These are phyloP conservation scores for Rhamphomyia laevipes DNA, from an alignment of 2,888 invertebrate species.

Conservation along the genomic window DNA sequence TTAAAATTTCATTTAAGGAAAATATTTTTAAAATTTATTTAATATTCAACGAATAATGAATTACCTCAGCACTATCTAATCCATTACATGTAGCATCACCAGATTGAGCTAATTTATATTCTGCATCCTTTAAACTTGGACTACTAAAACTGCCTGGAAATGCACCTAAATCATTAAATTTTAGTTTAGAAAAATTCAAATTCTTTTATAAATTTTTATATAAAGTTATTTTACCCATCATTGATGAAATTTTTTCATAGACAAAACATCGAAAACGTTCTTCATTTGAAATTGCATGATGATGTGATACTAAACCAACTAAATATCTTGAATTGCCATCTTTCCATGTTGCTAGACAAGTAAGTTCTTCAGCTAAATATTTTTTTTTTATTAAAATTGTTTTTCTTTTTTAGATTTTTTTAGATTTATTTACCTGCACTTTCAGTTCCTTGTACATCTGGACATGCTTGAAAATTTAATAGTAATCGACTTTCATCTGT, in stretches of 20 bases:
- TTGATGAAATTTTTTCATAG: conserved; percentile 68
- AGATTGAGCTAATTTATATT: conserved; percentile 78
- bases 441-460: conserved; percentile 81
- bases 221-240: conserved; percentile 41
- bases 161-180: conserved; percentile 5
- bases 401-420: background rate
- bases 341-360: conserved; percentile 87
- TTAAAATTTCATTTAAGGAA: background rate
- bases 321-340: conserved; percentile 85
- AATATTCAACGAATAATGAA: conserved; percentile 6
- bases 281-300: conserved; percentile 81
- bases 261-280: conserved; percentile 93
- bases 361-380: conserved; percentile 70
- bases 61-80: conserved; percentile 71
- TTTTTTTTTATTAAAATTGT: background rate
- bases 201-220: too few species aligned
- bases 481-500: conserved; percentile 83
- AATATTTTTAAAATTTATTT: background rate
- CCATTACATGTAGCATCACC: conserved; percentile 92
- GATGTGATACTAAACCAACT: conserved; percentile 80
- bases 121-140: conserved; percentile 42
- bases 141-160: conserved; percentile 33
- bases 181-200: background rate
- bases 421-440: conserved; percentile 56
- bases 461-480: conserved; percentile 88